Evolutionary conservation across 2,888 invertebrate genomes (phyloP).

Genomic region (Perithous albicinctus): DNA sequence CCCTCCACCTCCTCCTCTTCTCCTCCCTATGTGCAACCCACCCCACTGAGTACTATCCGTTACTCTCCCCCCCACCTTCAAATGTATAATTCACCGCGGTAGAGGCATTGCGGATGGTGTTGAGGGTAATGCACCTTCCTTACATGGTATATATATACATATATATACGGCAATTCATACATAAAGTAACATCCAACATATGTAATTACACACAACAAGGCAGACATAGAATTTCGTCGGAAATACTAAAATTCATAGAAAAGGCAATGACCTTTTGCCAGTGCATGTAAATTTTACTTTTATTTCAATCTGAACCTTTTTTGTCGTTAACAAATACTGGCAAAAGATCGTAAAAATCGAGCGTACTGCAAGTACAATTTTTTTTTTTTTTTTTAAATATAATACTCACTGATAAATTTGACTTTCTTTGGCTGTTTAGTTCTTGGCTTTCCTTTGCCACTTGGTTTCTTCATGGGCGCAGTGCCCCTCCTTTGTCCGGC

Average conservation of each 20-base stretch:
- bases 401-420: constrained; percentile 95
- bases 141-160: constrained; percentile 38
- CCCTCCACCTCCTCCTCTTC: constrained; percentile 8
- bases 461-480: constrained; percentile 93
- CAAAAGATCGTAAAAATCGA: constrained; percentile 22
- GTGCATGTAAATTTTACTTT: not conserved
- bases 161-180: constrained; percentile 12
- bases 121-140: constrained; percentile 63
- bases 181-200: not conserved
- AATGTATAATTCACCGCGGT: constrained; percentile 76
- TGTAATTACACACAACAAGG: not conserved
- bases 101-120: constrained; percentile 55
- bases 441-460: constrained; percentile 90
- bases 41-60: constrained; percentile 60
- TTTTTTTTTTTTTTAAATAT: not conserved
- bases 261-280: not conserved
- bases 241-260: constrained; percentile 6
- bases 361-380: constrained; percentile 49
- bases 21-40: constrained; percentile 49
- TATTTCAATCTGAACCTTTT: not conserved
- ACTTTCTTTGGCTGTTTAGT: constrained; percentile 96
- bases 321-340: not conserved
- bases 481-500: constrained; percentile 85
- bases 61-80: constrained; percentile 67
- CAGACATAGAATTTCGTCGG: not conserved